Base-by-base conservation (phyloP, 2,888 invertebrate genomes). In the Lasioglossum malachurum region DNA sequence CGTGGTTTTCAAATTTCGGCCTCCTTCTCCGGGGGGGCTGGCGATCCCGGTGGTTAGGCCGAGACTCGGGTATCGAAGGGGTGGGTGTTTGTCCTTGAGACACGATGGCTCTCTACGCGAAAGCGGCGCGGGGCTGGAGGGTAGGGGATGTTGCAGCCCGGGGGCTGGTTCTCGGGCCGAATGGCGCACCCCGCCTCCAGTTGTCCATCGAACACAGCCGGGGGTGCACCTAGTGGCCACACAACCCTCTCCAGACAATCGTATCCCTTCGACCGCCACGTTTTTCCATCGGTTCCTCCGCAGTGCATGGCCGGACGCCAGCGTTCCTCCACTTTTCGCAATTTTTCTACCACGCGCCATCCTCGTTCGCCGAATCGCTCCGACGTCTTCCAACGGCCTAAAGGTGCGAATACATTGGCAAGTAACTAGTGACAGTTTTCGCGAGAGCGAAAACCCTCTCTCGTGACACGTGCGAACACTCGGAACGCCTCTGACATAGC, bases 101-200 rank as follows among this genome's bases (percentile, higher is more conserved):
- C 85, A 53, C 88, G 89, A 75, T 75, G 60, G 83, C 73, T 84
- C 78, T 87, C 80, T 53, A 23, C 76, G 41, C 49, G 71, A 83
- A 80, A 85, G 87, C 87, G 80, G n/a, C 23, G 53, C 53, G 88
- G 83, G 88, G 82, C 86, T 38, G 87, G 89, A 86, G 85, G 91
- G 90, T 86, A 88, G 91, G 91, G 87, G 88, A 90, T 91, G 89
- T 91, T 93, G 93, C 92, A 93, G 91, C 90, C 82, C 81, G 87
- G 87, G 91, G 90, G 83, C 88, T 86, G 88, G 83, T 84, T 88
- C 91, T 86, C 88, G 88, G 86, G 83, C 87, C 91, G 89, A 88
- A 86, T 84, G 77, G 74, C 71, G 86, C 82, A 89, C 88, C 84
- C 88, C 89, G 80, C 89, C 84, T 88, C 90, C 86, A 91, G 91